Evolutionary conservation across 1,140 invertebrate genomes (phyloP).

Genomic region (Bicyclus anynana): DNA sequence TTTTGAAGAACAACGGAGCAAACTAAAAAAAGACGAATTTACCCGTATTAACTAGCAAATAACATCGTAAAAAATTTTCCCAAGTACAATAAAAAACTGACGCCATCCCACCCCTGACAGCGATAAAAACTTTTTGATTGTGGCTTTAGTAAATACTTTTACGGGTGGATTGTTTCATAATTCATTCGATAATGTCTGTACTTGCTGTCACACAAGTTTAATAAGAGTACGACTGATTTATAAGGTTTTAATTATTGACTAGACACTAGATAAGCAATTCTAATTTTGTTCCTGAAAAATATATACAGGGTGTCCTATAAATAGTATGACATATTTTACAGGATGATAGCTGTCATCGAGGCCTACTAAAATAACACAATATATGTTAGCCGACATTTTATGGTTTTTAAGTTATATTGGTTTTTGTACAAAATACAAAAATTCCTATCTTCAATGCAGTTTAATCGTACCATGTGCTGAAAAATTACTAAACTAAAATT

Average conservation of each 20-base stretch:
- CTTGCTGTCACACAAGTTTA: background rate
- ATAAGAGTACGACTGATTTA: background rate
- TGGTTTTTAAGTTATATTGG: too few species aligned
- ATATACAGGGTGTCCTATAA: too few species aligned
- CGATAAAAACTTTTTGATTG: constrained; percentile 28
- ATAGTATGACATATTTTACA: too few species aligned
- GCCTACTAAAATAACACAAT: too few species aligned
- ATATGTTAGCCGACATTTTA: too few species aligned
- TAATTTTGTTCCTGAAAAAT: too few species aligned
- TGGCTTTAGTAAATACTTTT: constrained; percentile 28
- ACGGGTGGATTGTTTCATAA: constrained; percentile 27
- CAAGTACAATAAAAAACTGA: constrained; percentile 21
- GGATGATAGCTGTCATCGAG: too few species aligned
- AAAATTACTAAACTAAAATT: too few species aligned
- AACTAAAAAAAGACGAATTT: constrained; percentile 3
- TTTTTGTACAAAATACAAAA: too few species aligned
- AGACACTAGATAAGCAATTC: too few species aligned
- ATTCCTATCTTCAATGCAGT: too few species aligned
- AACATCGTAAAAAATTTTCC: constrained; percentile 14
- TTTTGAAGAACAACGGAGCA: background rate
- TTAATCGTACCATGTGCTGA: too few species aligned
- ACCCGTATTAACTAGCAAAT: constrained; percentile 8
- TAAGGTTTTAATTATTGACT: background rate
- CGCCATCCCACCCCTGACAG: constrained; percentile 17
- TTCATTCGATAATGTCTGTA: constrained; percentile 23